Evolutionary conservation across 30 jellyfish, hydroid and myxozoan species (phyloP).

Genomic region (Nemopilema nomurai): DNA sequence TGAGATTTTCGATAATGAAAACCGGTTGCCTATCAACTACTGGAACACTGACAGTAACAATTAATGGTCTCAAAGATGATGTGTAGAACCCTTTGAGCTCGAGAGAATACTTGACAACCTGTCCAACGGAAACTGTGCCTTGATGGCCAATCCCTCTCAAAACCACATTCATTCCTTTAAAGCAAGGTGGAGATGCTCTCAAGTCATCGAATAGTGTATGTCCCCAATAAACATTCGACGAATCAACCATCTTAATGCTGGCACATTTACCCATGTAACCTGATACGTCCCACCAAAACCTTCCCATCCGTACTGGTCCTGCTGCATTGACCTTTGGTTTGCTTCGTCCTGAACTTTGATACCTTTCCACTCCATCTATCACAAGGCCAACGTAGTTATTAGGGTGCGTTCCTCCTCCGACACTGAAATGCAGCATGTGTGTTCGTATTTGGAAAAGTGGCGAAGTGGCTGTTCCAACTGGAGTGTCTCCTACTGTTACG

Average conservation of each 20-base stretch:
- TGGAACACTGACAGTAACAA: conserved; percentile 8
- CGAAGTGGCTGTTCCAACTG: conserved; percentile 41
- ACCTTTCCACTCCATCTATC: conserved; percentile 14
- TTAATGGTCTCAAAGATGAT: conserved; percentile 14
- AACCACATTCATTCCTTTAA: conserved; percentile 25
- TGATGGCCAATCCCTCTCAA: background rate
- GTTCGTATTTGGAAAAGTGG: conserved; percentile 51
- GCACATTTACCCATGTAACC: conserved; percentile 31
- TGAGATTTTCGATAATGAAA: background rate
- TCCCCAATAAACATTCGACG: conserved; percentile 31
- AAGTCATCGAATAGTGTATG: conserved; percentile 24
- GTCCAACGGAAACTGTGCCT: conserved; percentile 10
- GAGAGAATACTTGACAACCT: background rate
- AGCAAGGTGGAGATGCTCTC: conserved; percentile 55
- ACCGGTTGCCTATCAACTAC: conserved; percentile 3
- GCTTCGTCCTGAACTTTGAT: conserved; percentile 20
- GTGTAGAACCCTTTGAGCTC: conserved; percentile 30
- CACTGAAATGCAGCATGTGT: conserved; percentile 18
- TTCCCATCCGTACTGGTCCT: conserved; percentile 16
- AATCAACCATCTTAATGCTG: conserved; percentile 25
- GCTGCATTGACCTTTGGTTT: background rate
- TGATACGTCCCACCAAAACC: conserved; percentile 70
- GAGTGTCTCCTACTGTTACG: conserved; percentile 24
- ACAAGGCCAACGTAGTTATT: conserved; percentile 35
- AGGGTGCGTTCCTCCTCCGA: conserved; percentile 59